A percentile compares a stretch with the other conserved stretches of the same genome.
phyloP scores from a whole-genome alignment of 2,113 vertebrate species.

The Phylloscopus trochilus region DNA sequence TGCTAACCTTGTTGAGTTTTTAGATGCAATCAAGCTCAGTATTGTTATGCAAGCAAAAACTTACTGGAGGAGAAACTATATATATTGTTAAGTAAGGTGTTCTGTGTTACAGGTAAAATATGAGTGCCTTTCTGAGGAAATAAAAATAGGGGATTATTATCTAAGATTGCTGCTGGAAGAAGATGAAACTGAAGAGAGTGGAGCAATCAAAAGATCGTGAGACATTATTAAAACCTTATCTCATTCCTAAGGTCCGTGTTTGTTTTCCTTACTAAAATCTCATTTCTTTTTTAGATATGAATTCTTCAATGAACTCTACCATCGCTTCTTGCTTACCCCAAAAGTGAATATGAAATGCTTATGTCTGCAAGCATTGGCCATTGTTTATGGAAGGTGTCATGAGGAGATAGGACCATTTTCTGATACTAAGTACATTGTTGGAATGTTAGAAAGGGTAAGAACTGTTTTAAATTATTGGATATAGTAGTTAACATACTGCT shows the following conservation, averaged over 20 bases:
- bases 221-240: conserved; percentile 34
- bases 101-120: conserved; percentile 87
- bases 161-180: conserved; percentile 93
- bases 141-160: conserved; percentile 98
- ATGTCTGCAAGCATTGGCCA: conserved; percentile 95
- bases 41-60: neutral
- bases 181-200: conserved; percentile 91
- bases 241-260: neutral
- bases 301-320: conserved; percentile 99
- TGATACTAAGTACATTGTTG: conserved; percentile 95
- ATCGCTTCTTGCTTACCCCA: conserved; percentile 96
- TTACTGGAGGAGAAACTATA: neutral
- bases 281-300: conserved; percentile 81
- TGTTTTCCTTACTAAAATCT: conserved; percentile 18
- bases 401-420: conserved; percentile 96
- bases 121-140: conserved; percentile 97
- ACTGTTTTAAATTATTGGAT: neutral
- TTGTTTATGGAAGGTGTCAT: conserved; percentile 94
- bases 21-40: neutral
- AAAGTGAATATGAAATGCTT: conserved; percentile 99
- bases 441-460: conserved; percentile 95
- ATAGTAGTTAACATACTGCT: neutral
- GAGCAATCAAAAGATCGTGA: conserved; percentile 98
- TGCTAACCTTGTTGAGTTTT: neutral
- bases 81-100: neutral